Evolutionary conservation across 2,888 invertebrate genomes (phyloP), one percentile per base, ranked within the genome.

Genomic region (Philereme transversata): DNA sequence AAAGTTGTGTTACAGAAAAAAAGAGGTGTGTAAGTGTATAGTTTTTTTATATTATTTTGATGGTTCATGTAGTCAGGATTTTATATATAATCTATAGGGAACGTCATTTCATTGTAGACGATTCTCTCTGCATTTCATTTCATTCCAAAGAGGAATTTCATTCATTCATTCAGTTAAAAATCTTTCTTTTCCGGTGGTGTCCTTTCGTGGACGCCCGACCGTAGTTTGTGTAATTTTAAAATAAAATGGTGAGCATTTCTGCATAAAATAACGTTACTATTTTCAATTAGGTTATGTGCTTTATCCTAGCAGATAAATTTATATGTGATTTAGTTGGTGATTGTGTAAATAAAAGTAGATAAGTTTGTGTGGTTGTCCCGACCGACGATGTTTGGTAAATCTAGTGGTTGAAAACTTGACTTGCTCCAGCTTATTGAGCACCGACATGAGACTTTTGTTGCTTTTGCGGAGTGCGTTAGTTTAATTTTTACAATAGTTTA

Each of bases 111-210:
- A 22, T 22, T 22, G 22, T 22, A 22, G 22, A 22, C 22, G 22
- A 22, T 22, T 22, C 22, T 22, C 22, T 22, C 3, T 22, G 22
- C 22, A 22, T 22, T 22, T 22, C 22, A 22, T 22, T 22, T 22
- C 22, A 22, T 22, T 22, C 22, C 22, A 22, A 22, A 22, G 22
- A 22, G 22, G 1, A 22, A 22, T 22, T 22, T 22, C 22, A 22
- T 22, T 47, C 55, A 50, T 10, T 57, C 56, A 41, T 38, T 58
- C 51, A 51, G 22, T 40, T 7, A 51, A 48, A 76, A 71, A 72
- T 65, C 66, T 67, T 78, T 75, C 77, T 81, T 84, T 84, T 79
- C 72, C 71, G 72, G 81, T 70, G 77, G 83, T 77, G 75, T 79
- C 75, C 74, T 68, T 71, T 68, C 57, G 72, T 51, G 76, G 75